phyloP scores from a whole-genome alignment of 2,113 vertebrate species.

The Phylloscopus whistleri region DNA sequence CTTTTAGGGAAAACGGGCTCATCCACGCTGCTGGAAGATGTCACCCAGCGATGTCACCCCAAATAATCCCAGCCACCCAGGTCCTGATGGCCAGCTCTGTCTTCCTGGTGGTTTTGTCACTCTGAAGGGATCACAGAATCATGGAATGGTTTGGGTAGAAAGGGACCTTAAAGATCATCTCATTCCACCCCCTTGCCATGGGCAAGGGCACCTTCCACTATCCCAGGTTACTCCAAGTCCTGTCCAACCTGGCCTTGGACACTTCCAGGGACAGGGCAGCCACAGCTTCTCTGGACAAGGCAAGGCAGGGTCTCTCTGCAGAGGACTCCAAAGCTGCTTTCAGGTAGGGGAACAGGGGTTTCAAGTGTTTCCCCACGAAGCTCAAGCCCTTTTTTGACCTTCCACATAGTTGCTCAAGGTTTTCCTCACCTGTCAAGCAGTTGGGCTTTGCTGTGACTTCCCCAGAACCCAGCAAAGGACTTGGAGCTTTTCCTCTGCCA shows the following conservation, averaged over 20 bases:
- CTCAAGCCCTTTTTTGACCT: not conserved
- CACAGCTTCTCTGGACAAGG: not conserved
- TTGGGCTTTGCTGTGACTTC: not conserved
- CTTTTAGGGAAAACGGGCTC: not conserved
- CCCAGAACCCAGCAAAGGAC: not conserved
- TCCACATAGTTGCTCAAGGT: rapidly evolving
- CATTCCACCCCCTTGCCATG: not conserved
- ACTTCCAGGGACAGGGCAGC: not conserved
- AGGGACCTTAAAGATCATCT: not conserved
- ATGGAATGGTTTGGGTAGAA: not conserved
- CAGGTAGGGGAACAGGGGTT: rapidly evolving
- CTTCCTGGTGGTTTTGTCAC: not conserved
- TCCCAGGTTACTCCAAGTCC: not conserved
- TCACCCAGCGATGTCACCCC: not conserved
- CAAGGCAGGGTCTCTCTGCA: not conserved
- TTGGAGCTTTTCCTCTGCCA: not conserved
- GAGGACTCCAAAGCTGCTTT: not conserved
- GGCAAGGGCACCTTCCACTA: not conserved
- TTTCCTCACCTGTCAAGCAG: not conserved
- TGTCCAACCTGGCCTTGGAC: rapidly evolving
- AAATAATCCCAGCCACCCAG: not conserved
- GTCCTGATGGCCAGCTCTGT: not conserved
- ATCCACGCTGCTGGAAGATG: not conserved
- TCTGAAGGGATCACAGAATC: not conserved
- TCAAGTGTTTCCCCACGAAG: not conserved